A percentile compares a stretch with the other conserved stretches of the same genome.
Conservation (phyloP, 2,888 invertebrate genomes). For the Osmoderma eremita region DNA sequence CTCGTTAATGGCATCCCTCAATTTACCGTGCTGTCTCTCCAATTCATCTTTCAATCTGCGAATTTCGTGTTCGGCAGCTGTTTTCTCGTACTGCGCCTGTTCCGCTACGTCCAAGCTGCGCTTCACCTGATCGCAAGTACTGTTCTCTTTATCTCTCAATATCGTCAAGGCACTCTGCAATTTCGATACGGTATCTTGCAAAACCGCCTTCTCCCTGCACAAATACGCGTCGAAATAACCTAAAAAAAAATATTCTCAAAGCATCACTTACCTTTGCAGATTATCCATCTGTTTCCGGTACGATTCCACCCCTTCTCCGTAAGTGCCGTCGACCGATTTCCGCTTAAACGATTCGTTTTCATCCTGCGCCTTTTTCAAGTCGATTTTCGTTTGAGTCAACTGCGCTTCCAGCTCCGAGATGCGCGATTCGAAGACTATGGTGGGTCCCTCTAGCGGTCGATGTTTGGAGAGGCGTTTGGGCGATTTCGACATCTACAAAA, state of each 20-base stretch:
- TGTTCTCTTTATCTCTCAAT: slow-evolving; percentile 71
- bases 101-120: slow-evolving; percentile 77
- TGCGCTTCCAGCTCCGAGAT: slow-evolving; percentile 88
- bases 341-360: slow-evolving; percentile 69
- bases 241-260: slow-evolving; percentile 25
- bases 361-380: slow-evolving; percentile 77
- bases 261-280: slow-evolving; percentile 68
- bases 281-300: slow-evolving; percentile 75
- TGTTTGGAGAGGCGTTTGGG: slow-evolving; percentile 53
- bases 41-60: slow-evolving; percentile 80
- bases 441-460: slow-evolving; percentile 74
- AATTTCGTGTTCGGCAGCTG: slow-evolving; percentile 79
- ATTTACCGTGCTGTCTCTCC: slow-evolving; percentile 78
- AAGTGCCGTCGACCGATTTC: slow-evolving; percentile 63
- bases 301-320: slow-evolving; percentile 69
- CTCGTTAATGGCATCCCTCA: slow-evolving; percentile 80
- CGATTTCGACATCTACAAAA: slow-evolving; percentile 51
- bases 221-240: slow-evolving; percentile 3
- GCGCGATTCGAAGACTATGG: slow-evolving; percentile 83
- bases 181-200: slow-evolving; percentile 76
- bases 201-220: slow-evolving; percentile 72
- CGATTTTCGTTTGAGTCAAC: slow-evolving; percentile 79
- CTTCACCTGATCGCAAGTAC: slow-evolving; percentile 73
- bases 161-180: slow-evolving; percentile 73
- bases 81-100: slow-evolving; percentile 81